Evolutionary conservation across 2,113 vertebrate species (phyloP), one percentile per base, ranked within the genome.

Genomic region (Sciurus niger): DNA sequence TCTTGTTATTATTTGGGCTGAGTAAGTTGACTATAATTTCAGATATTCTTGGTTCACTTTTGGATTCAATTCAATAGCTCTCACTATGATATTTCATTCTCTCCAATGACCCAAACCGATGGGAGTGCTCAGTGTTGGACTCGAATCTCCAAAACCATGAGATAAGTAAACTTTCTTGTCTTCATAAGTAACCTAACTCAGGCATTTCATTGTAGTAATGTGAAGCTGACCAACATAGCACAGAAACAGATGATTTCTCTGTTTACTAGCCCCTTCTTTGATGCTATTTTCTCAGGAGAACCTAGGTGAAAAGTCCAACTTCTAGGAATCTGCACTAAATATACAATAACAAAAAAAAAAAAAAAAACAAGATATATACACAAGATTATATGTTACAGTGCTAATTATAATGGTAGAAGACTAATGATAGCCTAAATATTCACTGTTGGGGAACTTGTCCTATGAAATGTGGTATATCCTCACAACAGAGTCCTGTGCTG

Each of bases 1-100:
- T 43, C 25, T 79, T 82, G n/a, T 63, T 28, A 63, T 67, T 46
- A 72, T 87, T 82, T 67, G 55, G 20, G 1, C 22, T 55, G n/a
- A 70, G 60, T 48, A 14, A 1, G 7, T 76, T 73, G 12, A 79
- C 68, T 46, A 40, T 28, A 76, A 76, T 74, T 95, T 83, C 77
- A 92, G 77, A 40, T 92, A 95, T 32, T 83, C 80, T 80, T n/a
- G 65, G 46, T 43, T 92, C 32, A 83, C 37, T 9, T 76, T 83
- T 48, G 34, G 32, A 80, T 65, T 95, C 28, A n/a, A 68, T 18
- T 82, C n/a, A 46, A 17, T 53, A 68, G 76, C 58, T 34, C 6
- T 70, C 34, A n/a, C 67, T n/a, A 18, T 70, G 67, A n/a, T 70
- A 20, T 70, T 2, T n/a, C 67, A 70, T 34, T 16, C 67, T 70